Evolutionary conservation across 30 jellyfish, hydroid and myxozoan species (phyloP).

Genomic region (Hydra vulgaris): DNA sequence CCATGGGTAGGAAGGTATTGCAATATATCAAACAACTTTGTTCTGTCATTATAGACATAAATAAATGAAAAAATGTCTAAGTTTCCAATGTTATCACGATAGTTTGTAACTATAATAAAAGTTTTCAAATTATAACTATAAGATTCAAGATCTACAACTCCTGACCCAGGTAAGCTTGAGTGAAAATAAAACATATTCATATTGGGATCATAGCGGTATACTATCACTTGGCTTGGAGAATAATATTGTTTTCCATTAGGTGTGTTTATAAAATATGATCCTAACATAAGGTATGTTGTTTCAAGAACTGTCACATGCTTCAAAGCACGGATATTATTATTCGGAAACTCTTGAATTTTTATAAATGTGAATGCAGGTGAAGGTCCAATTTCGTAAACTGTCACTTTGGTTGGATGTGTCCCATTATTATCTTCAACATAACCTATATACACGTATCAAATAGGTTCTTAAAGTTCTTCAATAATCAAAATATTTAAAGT

Average conservation of each 20-base stretch:
- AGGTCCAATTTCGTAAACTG: conserved; percentile 32
- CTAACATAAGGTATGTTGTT: conserved; percentile 43
- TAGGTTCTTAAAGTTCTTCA: too few species aligned
- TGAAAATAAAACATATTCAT: conserved; percentile 33
- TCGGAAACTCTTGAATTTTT: conserved; percentile 30
- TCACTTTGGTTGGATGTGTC: conserved; percentile 7
- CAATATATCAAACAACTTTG: conserved; percentile 8
- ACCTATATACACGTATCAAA: conserved; percentile 38
- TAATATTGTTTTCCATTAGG: background rate
- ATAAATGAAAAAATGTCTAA: conserved; percentile 34
- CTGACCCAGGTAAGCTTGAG: conserved; percentile 37
- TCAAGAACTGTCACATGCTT: conserved; percentile 27
- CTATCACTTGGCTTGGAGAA: conserved; percentile 36
- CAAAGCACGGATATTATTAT: conserved; percentile 35
- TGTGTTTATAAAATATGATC: conserved; percentile 6
- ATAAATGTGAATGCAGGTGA: background rate
- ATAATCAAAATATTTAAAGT: too few species aligned
- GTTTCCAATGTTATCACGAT: conserved; percentile 24
- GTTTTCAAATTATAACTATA: conserved; percentile 3
- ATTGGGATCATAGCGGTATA: conserved; percentile 25
- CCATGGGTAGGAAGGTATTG: conserved; percentile 64
- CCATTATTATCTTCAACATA: conserved; percentile 17
- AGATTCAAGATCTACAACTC: conserved; percentile 53
- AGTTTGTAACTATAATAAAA: conserved; percentile 41
- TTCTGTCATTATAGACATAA: conserved; percentile 26